A percentile compares a stretch with the other conserved stretches of the same genome.
Evolutionary conservation across 2,113 vertebrate genomes (phyloP).

Genomic region (Heterotilapia buettikoferi): DNA sequence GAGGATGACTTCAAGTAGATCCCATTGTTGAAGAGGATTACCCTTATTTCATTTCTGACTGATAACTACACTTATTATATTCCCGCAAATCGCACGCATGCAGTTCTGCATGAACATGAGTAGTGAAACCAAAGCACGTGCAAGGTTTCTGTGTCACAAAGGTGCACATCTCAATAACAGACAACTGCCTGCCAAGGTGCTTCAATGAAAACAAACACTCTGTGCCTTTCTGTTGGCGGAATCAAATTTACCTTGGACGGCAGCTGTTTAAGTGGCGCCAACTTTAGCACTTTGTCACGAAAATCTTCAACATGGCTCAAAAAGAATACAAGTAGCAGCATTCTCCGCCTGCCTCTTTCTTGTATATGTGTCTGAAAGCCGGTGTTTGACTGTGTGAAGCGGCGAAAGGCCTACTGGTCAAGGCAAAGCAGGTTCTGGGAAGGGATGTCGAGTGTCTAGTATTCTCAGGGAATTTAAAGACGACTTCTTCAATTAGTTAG

Average conservation of each 20-base stretch:
- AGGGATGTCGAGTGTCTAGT: slow-evolving; percentile 16
- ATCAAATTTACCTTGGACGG: slow-evolving; percentile 41
- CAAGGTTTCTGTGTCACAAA: not conserved
- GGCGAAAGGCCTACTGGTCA: not conserved
- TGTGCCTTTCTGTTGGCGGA: not conserved
- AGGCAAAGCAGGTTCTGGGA: slow-evolving; percentile 27
- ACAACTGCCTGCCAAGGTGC: not conserved
- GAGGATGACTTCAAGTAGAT: slow-evolving; percentile 1
- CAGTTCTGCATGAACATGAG: not conserved
- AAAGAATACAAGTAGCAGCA: slow-evolving; percentile 56
- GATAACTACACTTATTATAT: not conserved
- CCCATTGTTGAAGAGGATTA: not conserved
- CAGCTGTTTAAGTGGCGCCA: slow-evolving; percentile 25
- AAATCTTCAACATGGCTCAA: slow-evolving; percentile 61
- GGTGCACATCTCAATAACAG: not conserved
- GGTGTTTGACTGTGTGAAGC: not conserved
- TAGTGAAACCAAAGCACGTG: not conserved
- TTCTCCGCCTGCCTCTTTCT: slow-evolving; percentile 6
- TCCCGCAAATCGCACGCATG: not conserved
- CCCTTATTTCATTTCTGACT: not conserved
- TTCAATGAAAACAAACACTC: slow-evolving; percentile 10
- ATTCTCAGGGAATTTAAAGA: not conserved
- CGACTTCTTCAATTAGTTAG: not conserved
- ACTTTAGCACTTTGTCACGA: slow-evolving; percentile 67
- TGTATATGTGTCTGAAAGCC: not conserved